Base-by-base conservation (phyloP, 2,888 invertebrate genomes). In the Acrobeloides nanus region DNA sequence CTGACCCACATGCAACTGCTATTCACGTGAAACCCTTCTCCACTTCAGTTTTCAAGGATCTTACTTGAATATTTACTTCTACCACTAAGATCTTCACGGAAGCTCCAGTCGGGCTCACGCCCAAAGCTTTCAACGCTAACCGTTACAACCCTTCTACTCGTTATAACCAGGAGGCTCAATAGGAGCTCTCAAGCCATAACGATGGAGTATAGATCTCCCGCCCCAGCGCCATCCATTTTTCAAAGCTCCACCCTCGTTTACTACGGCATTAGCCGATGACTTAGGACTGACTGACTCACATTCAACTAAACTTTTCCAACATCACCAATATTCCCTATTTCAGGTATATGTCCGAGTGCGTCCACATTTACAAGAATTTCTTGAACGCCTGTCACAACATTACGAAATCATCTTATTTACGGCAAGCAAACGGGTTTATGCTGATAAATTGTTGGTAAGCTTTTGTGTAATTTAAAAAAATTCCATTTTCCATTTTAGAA, bases 321-420 rank as follows among this genome's bases (percentile, higher is more conserved):
- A n/a, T n/a, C n/a, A n/a, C n/a, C 10, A 35, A 8, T 35, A 35
- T n/a, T 8, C 8, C 15, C 7, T 7, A 15, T 33, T 50, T 35
- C 23, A 78, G 77, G 80, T 83, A 62, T 80, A 84, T 75, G 92
- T 90, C 1, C 81, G 90, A 62, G 89, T 90, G 0, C 81, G 92
- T 39, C 92, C 92, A 0, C 86, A 82, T 75, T 88, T 90, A 76
- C 82, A 84, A 7, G 89, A 90, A 78, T 93, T 93, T 77, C 81
- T 93, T 62, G 86, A 89, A 66, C 82, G 84, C 51, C 85, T 89
- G 31, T 86, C 89, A 0, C 82, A 84, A 6, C 75, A 84, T 51
- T 92, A 86, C 77, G 90, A 92, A 76, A 89, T 92, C 21, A 89
- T 90, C 44, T 78, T 92, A 46, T 93, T 93, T 80, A 93, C 92